phyloP scores from a whole-genome alignment of 2,113 vertebrate genomes.

The Sinocyclocheilus maitianheensis region DNA sequence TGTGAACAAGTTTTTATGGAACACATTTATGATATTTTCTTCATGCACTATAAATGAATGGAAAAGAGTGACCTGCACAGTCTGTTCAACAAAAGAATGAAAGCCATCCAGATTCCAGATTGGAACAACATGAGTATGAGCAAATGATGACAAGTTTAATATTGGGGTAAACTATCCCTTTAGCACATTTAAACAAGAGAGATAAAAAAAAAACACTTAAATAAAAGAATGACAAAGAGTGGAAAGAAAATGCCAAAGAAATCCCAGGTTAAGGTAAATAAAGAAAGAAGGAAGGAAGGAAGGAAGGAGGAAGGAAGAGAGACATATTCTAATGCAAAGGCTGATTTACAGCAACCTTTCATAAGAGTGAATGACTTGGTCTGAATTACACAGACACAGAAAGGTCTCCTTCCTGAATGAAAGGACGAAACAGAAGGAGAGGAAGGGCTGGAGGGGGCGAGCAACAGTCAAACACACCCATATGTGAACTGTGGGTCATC shows the following conservation, averaged over 20 bases:
- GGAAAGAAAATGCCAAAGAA: neutral
- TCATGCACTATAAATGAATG: neutral
- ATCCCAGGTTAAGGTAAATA: neutral
- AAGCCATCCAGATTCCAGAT: too few relatives aligned
- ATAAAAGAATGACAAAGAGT: neutral
- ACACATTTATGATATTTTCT: too few relatives aligned
- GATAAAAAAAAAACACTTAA: neutral
- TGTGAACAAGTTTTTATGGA: too few relatives aligned
- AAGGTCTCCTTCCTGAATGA: constrained; percentile 36
- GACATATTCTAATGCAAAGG: neutral
- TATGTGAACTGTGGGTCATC: constrained; percentile 55
- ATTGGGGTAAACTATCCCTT: neutral
- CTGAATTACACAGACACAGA: neutral
- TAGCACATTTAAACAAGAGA: neutral
- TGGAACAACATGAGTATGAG: neutral
- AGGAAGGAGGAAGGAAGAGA: constrained; percentile 2
- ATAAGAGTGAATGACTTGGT: neutral
- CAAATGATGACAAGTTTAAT: neutral
- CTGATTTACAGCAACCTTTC: constrained; percentile 22
- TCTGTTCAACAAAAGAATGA: too few relatives aligned
- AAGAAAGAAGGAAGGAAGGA: neutral
- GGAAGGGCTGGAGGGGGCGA: constrained; percentile 48
- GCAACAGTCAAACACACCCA: constrained; percentile 60
- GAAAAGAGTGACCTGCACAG: neutral
- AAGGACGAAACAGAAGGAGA: constrained; percentile 20